Percentiles rank a stretch among this genome's conserved stretches.
phyloP scores from a whole-genome alignment of 2,888 invertebrate species.

The Cryptocheilus praepositus region DNA sequence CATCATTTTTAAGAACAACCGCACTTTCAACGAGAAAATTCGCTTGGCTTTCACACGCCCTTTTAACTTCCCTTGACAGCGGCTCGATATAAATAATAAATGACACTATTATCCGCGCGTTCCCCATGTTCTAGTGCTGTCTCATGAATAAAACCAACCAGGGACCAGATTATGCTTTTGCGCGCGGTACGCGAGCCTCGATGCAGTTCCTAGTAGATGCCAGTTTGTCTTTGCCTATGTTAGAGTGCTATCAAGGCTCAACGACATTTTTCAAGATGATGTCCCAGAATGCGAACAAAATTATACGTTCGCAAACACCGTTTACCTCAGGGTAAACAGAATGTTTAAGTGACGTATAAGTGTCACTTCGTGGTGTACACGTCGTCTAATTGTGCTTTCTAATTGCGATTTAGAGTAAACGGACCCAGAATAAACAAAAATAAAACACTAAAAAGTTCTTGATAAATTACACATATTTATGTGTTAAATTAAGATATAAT shows the following conservation, averaged over 20 bases:
- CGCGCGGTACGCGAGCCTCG: slow-evolving; percentile 26
- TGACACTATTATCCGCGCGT: slow-evolving; percentile 33
- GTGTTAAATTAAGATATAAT: too few species aligned
- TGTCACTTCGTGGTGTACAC: too few species aligned
- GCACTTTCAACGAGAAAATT: not conserved
- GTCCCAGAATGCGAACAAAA: not conserved
- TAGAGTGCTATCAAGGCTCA: slow-evolving; percentile 14
- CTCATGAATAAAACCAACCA: slow-evolving; percentile 50
- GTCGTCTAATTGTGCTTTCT: too few species aligned
- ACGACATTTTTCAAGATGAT: slow-evolving; percentile 9
- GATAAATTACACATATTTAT: too few species aligned
- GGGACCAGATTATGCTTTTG: slow-evolving; percentile 33
- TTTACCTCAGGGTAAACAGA: not conserved
- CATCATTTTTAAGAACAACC: not conserved
- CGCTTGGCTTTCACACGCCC: not conserved
- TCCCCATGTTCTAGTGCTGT: slow-evolving; percentile 8
- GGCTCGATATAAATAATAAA: slow-evolving; percentile 46
- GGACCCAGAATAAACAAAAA: too few species aligned
- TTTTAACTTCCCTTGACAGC: slow-evolving; percentile 10
- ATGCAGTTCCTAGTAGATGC: slow-evolving; percentile 17
- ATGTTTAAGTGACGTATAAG: too few species aligned
- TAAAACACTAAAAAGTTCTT: too few species aligned
- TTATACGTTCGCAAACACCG: not conserved
- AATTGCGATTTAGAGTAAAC: too few species aligned
- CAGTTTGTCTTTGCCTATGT: slow-evolving; percentile 6